These are phyloP conservation scores for Laticauda laticaudata DNA, from an alignment of 2,113 vertebrate genomes.

Conservation along the genomic window DNA sequence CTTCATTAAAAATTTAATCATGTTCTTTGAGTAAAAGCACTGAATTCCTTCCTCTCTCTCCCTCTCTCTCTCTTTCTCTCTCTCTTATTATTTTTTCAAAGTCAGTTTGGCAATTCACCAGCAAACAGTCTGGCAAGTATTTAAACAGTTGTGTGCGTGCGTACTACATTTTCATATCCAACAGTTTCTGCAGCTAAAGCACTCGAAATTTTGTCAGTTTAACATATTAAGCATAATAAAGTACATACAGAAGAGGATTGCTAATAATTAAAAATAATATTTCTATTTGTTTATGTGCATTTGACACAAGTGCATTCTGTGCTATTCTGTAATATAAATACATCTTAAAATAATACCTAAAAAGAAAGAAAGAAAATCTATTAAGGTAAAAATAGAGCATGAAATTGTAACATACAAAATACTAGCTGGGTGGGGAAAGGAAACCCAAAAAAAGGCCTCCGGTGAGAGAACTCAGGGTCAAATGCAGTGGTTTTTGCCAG, in stretches of 20 bases:
- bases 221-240: background rate
- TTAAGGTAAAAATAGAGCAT: background rate
- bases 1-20: background rate
- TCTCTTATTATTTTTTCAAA: background rate
- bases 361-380: background rate
- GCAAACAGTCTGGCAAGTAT: background rate
- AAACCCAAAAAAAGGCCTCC: background rate
- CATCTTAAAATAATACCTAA: background rate
- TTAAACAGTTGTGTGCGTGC: background rate
- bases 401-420: background rate
- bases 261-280: background rate
- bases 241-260: background rate
- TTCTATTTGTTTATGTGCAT: background rate
- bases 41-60: background rate
- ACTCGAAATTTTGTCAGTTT: background rate
- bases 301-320: background rate
- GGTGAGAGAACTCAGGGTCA: background rate
- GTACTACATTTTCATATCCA: background rate
- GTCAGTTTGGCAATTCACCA: background rate
- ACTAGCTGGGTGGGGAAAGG: background rate
- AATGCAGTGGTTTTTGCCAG: background rate
- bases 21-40: background rate
- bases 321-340: background rate
- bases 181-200: background rate
- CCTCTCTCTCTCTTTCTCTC: background rate